Base-by-base conservation (phyloP, 2,113 vertebrate species). In the Sphyrna mokarran region DNA sequence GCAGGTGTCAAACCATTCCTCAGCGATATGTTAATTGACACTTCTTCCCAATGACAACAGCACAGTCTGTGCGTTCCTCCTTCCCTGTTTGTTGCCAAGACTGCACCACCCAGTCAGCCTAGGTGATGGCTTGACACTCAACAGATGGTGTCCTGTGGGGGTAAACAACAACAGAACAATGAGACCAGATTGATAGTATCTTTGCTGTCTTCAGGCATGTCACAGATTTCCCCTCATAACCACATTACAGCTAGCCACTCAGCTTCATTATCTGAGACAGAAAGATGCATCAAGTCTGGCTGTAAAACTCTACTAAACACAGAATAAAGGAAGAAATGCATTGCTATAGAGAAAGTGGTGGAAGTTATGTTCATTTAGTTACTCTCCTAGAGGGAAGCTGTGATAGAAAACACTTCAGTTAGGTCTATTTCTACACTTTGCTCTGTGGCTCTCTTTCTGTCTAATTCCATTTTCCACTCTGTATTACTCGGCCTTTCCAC, bases 91-190 rank as follows among this genome's bases (percentile, higher is more conserved):
- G 68, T 95, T 95, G 94, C 94, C 94, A 95, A 95, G 94, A 72
- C 94, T 72, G 66, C 94, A 95, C 94, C 94, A 95, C 94, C 94
- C 94, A 95, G 94, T 95, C 94, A 95, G 94, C 70, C 94, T 95
- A 95, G 94, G 94, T 95, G 94, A 95, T 95, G 94, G 69, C 43
- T 95, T 95, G 94, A 95, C 94, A 95, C 94, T 76, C 94, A 95
- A 95, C 94, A 95, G 94, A 95, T 95, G 94, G 94, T 95, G 94
- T 95, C 94, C 94, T 95, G 94, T 40, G 69, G 94, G 94, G 94
- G 94, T 95, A 95, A 95, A 95, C 94, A 95, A 95, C 94, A 95
- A 95, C 94, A 95, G 94, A 95, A 95, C 94, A 95, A 95, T 95
- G 94, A 95, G 94, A 95, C 94, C 94, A 95, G 94, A 95, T 95